Base-by-base conservation (phyloP, 2,888 invertebrate genomes). In the Ellobium chinense region DNA sequence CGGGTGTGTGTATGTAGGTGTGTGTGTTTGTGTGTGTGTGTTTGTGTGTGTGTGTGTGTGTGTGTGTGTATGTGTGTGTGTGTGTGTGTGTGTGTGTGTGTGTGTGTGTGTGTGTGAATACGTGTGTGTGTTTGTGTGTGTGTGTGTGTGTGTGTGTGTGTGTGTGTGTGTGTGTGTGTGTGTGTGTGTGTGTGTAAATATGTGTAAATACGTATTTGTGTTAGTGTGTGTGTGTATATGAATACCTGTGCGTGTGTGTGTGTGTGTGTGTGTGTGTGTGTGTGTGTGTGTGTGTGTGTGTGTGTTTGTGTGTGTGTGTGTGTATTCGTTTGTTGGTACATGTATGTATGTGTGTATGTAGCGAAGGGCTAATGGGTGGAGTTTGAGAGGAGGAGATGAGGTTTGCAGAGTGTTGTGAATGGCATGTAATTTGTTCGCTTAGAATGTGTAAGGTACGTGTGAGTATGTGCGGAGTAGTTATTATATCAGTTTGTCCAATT, bases 281-380 rank as follows among this genome's bases (percentile, higher is more conserved):
- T 56, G 21, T 56, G 24, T 56, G 21, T 56, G 24, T 56, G 21
- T 56, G 24, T 56, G 21, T 56, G 24, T 56, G 7, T 56, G 24
- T 56, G 56, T 56, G 24, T 56, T 21, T 56, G 24, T 56, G 56
- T 56, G 24, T 56, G 56, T 56, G 24, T 56, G 56, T 56, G 18
- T 56, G 56, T 56, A 21, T 56, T 21, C 24, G 24, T 56, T 21
- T 56, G 24, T 21, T 21, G 18, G 24, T 56, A 24, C 24, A 56
- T 56, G 56, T 56, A 56, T 56, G 56, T 56, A 56, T 56, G 56
- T 56, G 24, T 56, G 56, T 56, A 56, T 56, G 56, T 56, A 56
- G 46, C 46, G 7, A 46, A 46, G 14, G 46, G 14, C 7, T 46
- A 46, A 46, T 46, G n/a, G n/a, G n/a, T n/a, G n/a, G n/a, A n/a